Conservation (phyloP, 53 echinoderm and acorn worm species). For the Henricia sp. region DNA sequence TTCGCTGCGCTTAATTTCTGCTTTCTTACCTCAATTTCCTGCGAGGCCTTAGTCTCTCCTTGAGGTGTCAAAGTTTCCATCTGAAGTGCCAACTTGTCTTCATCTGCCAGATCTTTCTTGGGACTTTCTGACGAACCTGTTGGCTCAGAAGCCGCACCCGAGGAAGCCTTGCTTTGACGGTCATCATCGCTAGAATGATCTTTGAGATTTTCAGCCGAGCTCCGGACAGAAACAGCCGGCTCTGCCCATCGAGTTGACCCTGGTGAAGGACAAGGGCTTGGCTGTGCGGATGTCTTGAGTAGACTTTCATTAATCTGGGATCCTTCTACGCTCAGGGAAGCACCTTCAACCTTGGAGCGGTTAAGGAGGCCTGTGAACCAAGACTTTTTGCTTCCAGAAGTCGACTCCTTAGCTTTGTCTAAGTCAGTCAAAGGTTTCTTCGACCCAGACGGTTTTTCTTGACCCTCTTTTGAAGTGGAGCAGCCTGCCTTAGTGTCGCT, state of each 20-base stretch:
- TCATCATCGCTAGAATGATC: not conserved
- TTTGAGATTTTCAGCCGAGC: not conserved
- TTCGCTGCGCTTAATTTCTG: too few species aligned
- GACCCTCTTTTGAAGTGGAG: not conserved
- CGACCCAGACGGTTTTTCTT: not conserved
- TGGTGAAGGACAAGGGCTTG: not conserved
- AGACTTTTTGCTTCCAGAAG: constrained; percentile 13
- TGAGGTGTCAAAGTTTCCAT: not conserved
- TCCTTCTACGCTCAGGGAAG: not conserved
- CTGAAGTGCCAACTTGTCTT: not conserved
- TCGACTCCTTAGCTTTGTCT: not conserved
- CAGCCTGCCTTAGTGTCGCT: not conserved
- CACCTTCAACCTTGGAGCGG: constrained; percentile 7
- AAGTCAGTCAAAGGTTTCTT: not conserved
- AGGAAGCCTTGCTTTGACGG: not conserved
- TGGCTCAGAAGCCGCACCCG: not conserved
- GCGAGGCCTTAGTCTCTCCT: not conserved
- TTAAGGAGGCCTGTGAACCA: not conserved
- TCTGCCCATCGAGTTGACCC: constrained; percentile 2
- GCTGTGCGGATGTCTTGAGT: not conserved
- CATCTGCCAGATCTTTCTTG: not conserved
- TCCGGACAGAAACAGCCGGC: not conserved
- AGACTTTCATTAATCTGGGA: not conserved
- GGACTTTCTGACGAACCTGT: not conserved
- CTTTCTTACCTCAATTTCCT: not conserved